Conservation (phyloP, 2,797 vertebrate genomes). For the Glossophaga mutica region DNA sequence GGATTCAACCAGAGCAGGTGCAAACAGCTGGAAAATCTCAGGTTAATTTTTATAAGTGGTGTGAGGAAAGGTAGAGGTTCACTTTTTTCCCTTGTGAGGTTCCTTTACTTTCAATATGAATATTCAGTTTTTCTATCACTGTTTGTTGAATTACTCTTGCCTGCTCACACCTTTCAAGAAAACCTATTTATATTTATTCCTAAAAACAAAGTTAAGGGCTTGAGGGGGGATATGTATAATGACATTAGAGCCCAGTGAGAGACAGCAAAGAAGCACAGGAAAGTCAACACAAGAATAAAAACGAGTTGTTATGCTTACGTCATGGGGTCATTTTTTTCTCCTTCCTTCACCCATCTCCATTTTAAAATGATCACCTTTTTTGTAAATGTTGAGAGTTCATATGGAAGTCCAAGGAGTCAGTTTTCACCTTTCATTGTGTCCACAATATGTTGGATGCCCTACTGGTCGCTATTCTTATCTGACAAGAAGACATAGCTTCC, state of each 20-base stretch:
- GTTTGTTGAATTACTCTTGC: background rate
- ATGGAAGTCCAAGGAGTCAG: background rate
- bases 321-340: background rate
- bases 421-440: background rate
- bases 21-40: fast-evolving
- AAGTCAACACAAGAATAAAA: background rate
- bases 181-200: background rate
- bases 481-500: background rate
- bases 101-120: background rate
- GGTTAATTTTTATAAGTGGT: background rate
- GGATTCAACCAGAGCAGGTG: background rate
- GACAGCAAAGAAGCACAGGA: background rate
- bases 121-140: too few species aligned
- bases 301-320: background rate
- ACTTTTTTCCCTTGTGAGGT: background rate
- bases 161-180: background rate
- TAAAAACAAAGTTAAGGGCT: background rate
- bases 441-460: background rate
- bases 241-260: background rate
- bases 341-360: background rate
- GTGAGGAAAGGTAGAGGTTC: background rate
- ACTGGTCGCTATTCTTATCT: background rate
- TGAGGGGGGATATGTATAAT: background rate
- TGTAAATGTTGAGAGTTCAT: background rate
- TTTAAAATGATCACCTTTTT: background rate